Evolutionary conservation across 2,888 invertebrate species (phyloP), one percentile per base, ranked within the genome.

Genomic region (Phragmatobia fuliginosa): DNA sequence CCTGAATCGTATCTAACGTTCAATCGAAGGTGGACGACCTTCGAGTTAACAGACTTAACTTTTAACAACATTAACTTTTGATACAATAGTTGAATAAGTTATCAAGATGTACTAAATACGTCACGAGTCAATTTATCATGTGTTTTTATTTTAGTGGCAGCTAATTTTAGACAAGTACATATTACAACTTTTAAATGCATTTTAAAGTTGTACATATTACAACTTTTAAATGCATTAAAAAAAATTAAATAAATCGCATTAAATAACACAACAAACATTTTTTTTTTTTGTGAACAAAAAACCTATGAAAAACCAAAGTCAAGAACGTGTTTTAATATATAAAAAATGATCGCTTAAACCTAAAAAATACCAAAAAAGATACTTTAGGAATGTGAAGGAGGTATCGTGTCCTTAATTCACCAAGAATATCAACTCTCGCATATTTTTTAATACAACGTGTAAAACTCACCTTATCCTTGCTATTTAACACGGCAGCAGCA

Each of bases 401-500:
- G n/a, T n/a, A 52, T 49, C n/a, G 25, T 10, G 49, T n/a, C 1
- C 45, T 41, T 41, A 14, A 5, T 41, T 45, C 45, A n/a, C n/a
- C n/a, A 49, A 8, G 6, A n/a, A n/a, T 49, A 10, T 49, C n/a
- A 10, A 6, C 7, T 21, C 21, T 45, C 4, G 21, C 4, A 21
- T 3, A 8, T 25, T n/a, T 49, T n/a, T 28, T 28, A 56, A 28
- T 28, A 18, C 28, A 45, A 56, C 14, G n/a, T 10, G 7, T 14
- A 14, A 32, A 25, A 2, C 80, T 82, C 72, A 94, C 94, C 96
- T 99, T 99, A 91, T 99, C 99, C 95, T 99, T 99, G 81, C 99
- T 99, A 93, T 99, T 99, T 78, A 99, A 97, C 68, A 99, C 99
- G 66, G 99, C 99, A 74, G 99, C 99, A 78, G 99, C 98, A 87